Evolutionary conservation across 1,140 invertebrate species (phyloP), one percentile per base, ranked within the genome.

Genomic region (Cataglyphis hispanica): DNA sequence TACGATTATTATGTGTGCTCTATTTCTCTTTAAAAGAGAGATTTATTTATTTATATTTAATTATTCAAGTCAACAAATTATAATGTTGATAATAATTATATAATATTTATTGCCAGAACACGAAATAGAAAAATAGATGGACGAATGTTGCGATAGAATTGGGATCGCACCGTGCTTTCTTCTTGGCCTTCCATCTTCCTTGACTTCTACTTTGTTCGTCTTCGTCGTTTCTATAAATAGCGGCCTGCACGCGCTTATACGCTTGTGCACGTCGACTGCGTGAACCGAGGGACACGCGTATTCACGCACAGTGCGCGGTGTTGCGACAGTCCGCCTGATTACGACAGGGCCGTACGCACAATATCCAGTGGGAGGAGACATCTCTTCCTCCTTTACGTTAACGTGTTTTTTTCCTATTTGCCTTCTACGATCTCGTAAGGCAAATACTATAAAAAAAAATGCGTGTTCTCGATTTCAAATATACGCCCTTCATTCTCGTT

Each of bases 111-210:
- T 19, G 13, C 43, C 4, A 37, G 53, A 37, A 19, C 1, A 10
- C 2, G 10, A 74, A 25, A 40, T 50, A 50, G 19, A 50, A 69
- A 88, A 86, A 86, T 81, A 66, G 86, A 74, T 78, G 83, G 72
- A 16, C 70, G 58, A 37, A 64, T 50, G 63, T 10, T n/a, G 76
- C 19, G 70, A 58, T 50, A 90, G 90, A 90, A 90, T 86, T 90
- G 83, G 72, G 76, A 84, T 86, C 83, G 80, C 56, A 56, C 37
- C 53, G 64, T 76, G 86, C 89, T 90, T 90, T 90, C 89, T 86
- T 90, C 89, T 43, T 76, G 89, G 84, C 86, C 89, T 90, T 87
- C 86, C 81, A 86, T 89, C 84, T 81, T 88, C 87, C 75, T 89
- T 81, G 58, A 85, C 80, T 85, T 74, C 81, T 67, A 56, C 75